Percentiles rank a stretch among this genome's conserved stretches.
Conservation (phyloP, 53 echinoderm and acorn worm genomes). For the Pentamera pediparva region DNA sequence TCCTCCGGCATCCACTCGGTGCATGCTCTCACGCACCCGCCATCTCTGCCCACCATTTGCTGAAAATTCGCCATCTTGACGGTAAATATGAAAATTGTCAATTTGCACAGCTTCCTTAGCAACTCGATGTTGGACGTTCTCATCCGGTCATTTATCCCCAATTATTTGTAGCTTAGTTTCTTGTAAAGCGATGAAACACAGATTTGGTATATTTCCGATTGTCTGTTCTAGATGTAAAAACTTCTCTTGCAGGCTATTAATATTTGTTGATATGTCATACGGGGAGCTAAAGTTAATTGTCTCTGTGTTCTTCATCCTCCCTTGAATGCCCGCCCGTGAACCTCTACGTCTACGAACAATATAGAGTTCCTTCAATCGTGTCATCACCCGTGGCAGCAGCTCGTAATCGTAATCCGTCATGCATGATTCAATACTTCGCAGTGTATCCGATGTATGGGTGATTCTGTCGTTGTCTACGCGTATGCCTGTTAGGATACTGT, state of each 20-base stretch:
- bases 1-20: neutral
- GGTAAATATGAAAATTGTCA: neutral
- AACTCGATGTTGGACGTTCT: neutral
- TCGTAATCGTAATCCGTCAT: neutral
- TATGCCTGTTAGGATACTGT: neutral
- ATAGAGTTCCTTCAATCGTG: neutral
- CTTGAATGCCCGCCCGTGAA: neutral
- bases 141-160: neutral
- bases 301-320: neutral
- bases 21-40: neutral
- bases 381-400: neutral
- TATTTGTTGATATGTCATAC: neutral
- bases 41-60: neutral
- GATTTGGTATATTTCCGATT: too few relatives aligned
- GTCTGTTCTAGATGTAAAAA: neutral
- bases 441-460: neutral
- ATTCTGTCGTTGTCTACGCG: neutral
- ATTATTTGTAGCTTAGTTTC: neutral
- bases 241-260: neutral
- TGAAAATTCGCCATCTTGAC: neutral
- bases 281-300: neutral
- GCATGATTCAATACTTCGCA: neutral
- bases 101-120: neutral
- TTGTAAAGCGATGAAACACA: neutral
- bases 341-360: neutral